A percentile compares a stretch with the other conserved stretches of the same genome.
Evolutionary conservation across 1,140 invertebrate species (phyloP).

Genomic region (Drosophila virilis): DNA sequence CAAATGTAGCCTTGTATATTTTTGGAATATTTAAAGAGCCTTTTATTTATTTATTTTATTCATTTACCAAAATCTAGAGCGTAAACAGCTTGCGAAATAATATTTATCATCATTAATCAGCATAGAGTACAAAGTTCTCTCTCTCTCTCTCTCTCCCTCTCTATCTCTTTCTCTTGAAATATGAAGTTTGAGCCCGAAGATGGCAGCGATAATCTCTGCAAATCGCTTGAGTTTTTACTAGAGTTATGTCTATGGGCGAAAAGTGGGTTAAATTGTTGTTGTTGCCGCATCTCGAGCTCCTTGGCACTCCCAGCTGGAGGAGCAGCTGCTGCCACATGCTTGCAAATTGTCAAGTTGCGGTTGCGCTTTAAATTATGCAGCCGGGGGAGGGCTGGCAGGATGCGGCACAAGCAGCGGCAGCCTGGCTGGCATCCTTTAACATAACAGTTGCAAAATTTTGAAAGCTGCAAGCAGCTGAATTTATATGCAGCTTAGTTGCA

Average conservation of each 20-base stretch:
- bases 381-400: constrained; percentile 11
- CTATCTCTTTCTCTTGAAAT: background rate
- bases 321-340: constrained; percentile 54
- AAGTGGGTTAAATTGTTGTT: constrained; percentile 42
- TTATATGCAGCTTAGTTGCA: constrained; percentile 82
- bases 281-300: background rate
- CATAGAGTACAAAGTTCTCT: constrained; percentile 13
- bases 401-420: constrained; percentile 19
- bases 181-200: constrained; percentile 22
- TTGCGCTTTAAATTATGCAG: constrained; percentile 80
- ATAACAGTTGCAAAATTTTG: constrained; percentile 58
- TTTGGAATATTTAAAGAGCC: too few species aligned
- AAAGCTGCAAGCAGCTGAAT: constrained; percentile 68
- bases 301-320: constrained; percentile 2
- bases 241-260: constrained; percentile 62
- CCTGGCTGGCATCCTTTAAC: constrained; percentile 61
- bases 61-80: background rate
- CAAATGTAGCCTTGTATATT: background rate
- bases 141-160: too few species aligned
- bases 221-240: constrained; percentile 53
- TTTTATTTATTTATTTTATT: constrained; percentile 7
- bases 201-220: constrained; percentile 48
- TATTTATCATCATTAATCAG: constrained; percentile 23
- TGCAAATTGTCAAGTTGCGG: constrained; percentile 80
- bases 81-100: constrained; percentile 17